Conservation (phyloP, 1,140 invertebrate genomes). For the Tribolium castaneum region DNA sequence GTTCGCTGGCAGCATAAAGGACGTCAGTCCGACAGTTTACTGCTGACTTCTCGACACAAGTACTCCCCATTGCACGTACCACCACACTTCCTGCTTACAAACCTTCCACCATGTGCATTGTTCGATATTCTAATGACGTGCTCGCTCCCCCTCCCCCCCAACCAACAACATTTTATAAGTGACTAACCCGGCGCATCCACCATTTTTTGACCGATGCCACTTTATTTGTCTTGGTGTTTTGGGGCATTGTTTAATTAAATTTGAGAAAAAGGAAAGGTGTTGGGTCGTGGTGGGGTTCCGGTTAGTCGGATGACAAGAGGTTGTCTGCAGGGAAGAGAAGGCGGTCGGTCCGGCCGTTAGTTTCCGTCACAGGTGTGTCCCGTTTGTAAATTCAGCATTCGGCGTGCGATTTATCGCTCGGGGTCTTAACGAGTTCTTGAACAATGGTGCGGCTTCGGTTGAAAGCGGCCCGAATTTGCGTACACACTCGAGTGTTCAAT, state of each 20-base stretch:
- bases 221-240: too few relatives aligned
- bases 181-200: too few relatives aligned
- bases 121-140: slow-evolving; percentile 7
- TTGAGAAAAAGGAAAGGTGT: background rate
- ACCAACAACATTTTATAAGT: too few relatives aligned
- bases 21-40: slow-evolving; percentile 31
- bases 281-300: background rate
- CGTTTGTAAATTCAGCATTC: slow-evolving; percentile 37
- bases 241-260: background rate
- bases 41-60: slow-evolving; percentile 29
- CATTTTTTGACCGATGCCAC: too few relatives aligned
- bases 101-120: slow-evolving; percentile 4
- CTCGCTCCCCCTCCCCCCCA: background rate
- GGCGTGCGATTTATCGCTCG: slow-evolving; percentile 12
- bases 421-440: slow-evolving; percentile 12
- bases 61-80: slow-evolving; percentile 5
- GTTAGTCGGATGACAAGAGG: slow-evolving; percentile 8
- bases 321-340: slow-evolving; percentile 16
- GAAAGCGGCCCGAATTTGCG: slow-evolving; percentile 3
- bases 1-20: slow-evolving; percentile 37
- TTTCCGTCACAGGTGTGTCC: slow-evolving; percentile 39
- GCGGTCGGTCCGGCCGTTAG: slow-evolving; percentile 8
- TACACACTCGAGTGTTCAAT: slow-evolving; percentile 19
- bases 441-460: slow-evolving; percentile 26
- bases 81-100: background rate